A percentile compares a stretch with the other conserved stretches of the same genome.
These are phyloP conservation scores for Orthosia cruda DNA, from an alignment of 2,888 invertebrate genomes.

Conservation along the genomic window DNA sequence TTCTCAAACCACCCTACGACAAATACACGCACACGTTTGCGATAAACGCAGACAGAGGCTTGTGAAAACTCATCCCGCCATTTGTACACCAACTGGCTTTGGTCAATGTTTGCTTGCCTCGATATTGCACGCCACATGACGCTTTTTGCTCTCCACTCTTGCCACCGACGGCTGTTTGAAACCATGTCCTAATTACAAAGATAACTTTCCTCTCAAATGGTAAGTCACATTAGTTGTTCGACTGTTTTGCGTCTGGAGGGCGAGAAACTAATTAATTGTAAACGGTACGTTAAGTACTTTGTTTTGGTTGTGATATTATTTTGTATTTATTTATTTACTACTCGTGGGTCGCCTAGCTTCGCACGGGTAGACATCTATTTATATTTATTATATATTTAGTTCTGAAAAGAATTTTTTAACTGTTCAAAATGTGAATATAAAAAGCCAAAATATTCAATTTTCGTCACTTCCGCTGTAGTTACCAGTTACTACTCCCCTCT, in stretches of 20 bases:
- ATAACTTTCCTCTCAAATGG: conserved; percentile 75
- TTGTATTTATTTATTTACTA: not conserved
- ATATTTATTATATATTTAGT: too few relatives aligned
- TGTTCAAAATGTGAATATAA: too few relatives aligned
- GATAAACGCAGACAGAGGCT: conserved; percentile 68
- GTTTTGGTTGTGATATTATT: not conserved
- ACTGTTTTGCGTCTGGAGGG: conserved; percentile 43
- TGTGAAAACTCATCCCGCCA: conserved; percentile 83
- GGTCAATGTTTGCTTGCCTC: conserved; percentile 85
- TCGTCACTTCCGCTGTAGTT: too few relatives aligned
- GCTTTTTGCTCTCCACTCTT: conserved; percentile 77
- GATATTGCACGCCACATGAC: conserved; percentile 86
- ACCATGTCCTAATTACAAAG: conserved; percentile 78
- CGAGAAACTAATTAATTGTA: conserved; percentile 35
- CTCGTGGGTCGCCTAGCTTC: too few relatives aligned
- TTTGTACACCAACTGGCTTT: conserved; percentile 80
- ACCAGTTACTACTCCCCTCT: too few relatives aligned
- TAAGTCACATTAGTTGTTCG: conserved; percentile 69
- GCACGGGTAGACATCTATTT: too few relatives aligned
- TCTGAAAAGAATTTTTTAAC: too few relatives aligned
- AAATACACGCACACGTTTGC: conserved; percentile 52
- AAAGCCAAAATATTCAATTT: too few relatives aligned
- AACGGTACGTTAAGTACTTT: conserved; percentile 5
- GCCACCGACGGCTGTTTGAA: conserved; percentile 72
- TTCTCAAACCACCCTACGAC: not conserved